These are phyloP conservation scores for Hemicentrotus pulcherrimus DNA, from an alignment of 35 echinoderm and acorn worm species.

Conservation along the genomic window DNA sequence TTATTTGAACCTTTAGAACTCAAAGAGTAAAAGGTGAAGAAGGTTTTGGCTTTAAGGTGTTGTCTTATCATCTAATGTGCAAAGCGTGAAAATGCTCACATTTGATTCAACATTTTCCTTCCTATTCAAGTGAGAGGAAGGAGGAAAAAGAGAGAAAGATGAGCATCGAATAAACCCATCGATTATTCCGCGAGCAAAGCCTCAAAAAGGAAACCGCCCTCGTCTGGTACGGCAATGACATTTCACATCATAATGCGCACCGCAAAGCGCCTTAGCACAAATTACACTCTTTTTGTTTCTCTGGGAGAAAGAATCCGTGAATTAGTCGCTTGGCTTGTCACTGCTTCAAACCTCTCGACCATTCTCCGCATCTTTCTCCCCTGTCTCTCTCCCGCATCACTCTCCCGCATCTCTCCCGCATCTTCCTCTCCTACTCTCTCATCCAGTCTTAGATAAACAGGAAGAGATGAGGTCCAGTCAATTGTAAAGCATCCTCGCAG, in stretches of 20 bases:
- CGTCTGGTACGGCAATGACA: slow-evolving; percentile 14
- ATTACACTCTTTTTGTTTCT: slow-evolving; percentile 45
- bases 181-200: slow-evolving; percentile 5
- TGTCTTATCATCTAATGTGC: background rate
- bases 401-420: background rate
- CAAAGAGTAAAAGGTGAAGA: background rate
- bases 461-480: slow-evolving; percentile 16
- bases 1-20: background rate
- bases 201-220: slow-evolving; percentile 40
- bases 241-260: slow-evolving; percentile 7
- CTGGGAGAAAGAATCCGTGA: background rate
- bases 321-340: background rate
- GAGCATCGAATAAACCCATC: slow-evolving; percentile 9
- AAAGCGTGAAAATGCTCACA: slow-evolving; percentile 8
- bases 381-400: background rate
- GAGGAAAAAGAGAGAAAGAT: background rate
- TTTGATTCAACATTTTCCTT: background rate
- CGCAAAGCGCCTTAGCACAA: slow-evolving; percentile 33
- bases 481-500: slow-evolving; percentile 38
- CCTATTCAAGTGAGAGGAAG: background rate
- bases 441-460: slow-evolving; percentile 23
- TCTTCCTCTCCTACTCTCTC: background rate
- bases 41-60: background rate
- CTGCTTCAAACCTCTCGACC: background rate
- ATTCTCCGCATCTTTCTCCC: background rate